Evolutionary conservation across 2,888 invertebrate genomes (phyloP).

Genomic region (Drosophila infuscata): DNA sequence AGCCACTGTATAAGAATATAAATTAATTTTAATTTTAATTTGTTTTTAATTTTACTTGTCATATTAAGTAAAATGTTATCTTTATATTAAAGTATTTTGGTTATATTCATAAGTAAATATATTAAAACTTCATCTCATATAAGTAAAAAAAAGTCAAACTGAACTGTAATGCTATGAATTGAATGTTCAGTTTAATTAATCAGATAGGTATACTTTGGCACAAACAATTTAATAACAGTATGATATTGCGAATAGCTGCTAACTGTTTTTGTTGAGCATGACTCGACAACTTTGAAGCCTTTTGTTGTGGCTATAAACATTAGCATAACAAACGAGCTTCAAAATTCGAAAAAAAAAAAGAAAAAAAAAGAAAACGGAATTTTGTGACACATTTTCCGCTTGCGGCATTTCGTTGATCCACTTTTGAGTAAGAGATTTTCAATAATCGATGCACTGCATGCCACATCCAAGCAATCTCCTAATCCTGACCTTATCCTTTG

Average conservation of each 20-base stretch:
- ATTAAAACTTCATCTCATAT: background rate
- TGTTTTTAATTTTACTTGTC: too few species aligned
- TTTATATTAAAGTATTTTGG: background rate
- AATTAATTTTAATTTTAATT: too few species aligned
- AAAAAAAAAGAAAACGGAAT: background rate
- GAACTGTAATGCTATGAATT: background rate
- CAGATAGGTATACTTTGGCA: background rate
- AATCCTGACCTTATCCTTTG: conserved; percentile 35
- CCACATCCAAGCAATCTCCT: background rate
- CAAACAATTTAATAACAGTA: background rate
- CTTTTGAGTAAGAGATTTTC: conserved; percentile 38
- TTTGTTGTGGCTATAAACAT: background rate
- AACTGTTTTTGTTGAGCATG: background rate
- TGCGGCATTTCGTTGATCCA: conserved; percentile 23
- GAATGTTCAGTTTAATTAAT: background rate
- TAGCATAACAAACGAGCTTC: conserved; percentile 4
- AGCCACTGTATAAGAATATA: too few species aligned
- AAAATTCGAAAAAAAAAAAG: background rate
- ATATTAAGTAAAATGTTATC: background rate
- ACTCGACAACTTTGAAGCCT: background rate
- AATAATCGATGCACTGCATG: conserved; percentile 35
- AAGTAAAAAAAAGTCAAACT: background rate
- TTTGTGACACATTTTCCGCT: background rate
- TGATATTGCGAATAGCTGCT: background rate
- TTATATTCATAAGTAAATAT: background rate